These are phyloP conservation scores for Drosophila nannoptera DNA, from an alignment of 1,140 invertebrate species.

Conservation along the genomic window DNA sequence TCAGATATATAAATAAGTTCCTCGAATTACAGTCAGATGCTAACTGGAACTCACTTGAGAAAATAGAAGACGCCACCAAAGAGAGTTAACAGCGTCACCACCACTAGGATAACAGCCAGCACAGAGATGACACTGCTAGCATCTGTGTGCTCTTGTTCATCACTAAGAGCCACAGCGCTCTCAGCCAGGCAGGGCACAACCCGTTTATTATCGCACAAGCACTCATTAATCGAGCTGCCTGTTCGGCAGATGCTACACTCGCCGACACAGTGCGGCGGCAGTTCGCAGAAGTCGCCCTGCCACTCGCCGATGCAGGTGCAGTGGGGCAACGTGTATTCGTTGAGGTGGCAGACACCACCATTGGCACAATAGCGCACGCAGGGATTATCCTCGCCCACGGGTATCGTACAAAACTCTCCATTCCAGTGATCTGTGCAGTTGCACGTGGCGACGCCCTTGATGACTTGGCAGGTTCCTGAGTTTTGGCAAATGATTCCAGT, in stretches of 20 bases:
- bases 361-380: conserved; percentile 82
- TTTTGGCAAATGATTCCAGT: conserved; percentile 73
- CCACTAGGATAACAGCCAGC: conserved; percentile 56
- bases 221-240: conserved; percentile 79
- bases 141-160: conserved; percentile 38
- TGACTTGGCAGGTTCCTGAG: conserved; percentile 69
- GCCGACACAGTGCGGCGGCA: conserved; percentile 80
- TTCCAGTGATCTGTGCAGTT: conserved; percentile 84
- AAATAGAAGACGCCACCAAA: conserved; percentile 73
- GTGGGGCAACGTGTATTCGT: conserved; percentile 72
- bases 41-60: conserved; percentile 58
- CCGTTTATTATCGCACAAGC: conserved; percentile 65
- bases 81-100: conserved; percentile 44
- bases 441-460: conserved; percentile 79
- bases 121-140: conserved; percentile 59
- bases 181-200: conserved; percentile 68
- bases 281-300: conserved; percentile 81
- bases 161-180: conserved; percentile 65
- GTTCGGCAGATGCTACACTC: conserved; percentile 82
- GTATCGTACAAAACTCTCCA: conserved; percentile 84
- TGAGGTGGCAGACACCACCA: conserved; percentile 81
- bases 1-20: conserved; percentile 16
- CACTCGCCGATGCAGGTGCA: conserved; percentile 83
- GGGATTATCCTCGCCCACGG: conserved; percentile 82
- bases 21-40: neutral